These are phyloP conservation scores for Amblyjoppa fuscipennis DNA, from an alignment of 2,888 invertebrate genomes.

Conservation along the genomic window DNA sequence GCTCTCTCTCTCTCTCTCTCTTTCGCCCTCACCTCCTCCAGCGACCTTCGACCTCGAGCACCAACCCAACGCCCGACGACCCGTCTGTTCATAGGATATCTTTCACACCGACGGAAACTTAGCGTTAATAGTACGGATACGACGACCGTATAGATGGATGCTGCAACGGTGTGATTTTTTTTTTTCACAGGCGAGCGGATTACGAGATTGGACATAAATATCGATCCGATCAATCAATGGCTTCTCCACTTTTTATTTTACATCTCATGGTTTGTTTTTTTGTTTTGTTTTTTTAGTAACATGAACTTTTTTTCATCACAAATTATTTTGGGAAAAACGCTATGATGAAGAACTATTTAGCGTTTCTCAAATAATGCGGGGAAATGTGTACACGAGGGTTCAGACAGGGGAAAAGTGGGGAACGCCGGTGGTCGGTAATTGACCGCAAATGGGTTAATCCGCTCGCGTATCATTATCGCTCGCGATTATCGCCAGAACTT, in stretches of 20 bases:
- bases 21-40: slow-evolving; percentile 53
- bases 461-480: slow-evolving; percentile 29
- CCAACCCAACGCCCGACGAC: slow-evolving; percentile 45
- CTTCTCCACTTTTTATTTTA: background rate
- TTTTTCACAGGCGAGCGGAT: background rate
- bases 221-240: background rate
- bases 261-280: background rate
- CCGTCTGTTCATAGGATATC: slow-evolving; percentile 48
- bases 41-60: slow-evolving; percentile 63
- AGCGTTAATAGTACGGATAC: slow-evolving; percentile 26
- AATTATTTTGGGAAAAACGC: background rate
- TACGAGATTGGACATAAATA: background rate
- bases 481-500: slow-evolving; percentile 35
- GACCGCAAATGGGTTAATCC: slow-evolving; percentile 13
- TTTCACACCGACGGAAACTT: slow-evolving; percentile 47
- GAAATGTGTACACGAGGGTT: background rate
- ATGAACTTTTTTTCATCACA: background rate
- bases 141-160: slow-evolving; percentile 28
- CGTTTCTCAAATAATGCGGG: background rate
- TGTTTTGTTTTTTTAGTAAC: background rate
- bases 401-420: background rate
- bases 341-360: background rate
- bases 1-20: background rate
- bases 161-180: background rate
- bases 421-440: slow-evolving; percentile 3